Evolutionary conservation across 2,888 invertebrate species (phyloP), one percentile per base, ranked within the genome.

Genomic region (Drosophila neutralis): DNA sequence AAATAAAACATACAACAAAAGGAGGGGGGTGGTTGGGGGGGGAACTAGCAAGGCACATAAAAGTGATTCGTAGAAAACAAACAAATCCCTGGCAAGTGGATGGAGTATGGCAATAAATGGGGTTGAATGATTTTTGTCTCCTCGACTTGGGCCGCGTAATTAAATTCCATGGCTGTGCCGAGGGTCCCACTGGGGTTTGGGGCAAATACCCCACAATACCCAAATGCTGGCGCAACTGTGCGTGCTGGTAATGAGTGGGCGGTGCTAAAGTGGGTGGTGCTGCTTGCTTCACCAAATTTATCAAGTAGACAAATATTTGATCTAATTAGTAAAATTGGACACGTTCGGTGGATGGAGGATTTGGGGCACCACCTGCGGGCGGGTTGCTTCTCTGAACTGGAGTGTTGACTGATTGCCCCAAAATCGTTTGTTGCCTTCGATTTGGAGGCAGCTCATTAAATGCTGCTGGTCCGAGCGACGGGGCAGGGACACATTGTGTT

Each of bases 251-350:
- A 80, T 79, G 76, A 80, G 73, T 60, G 71, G 75, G 79, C 64
- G 71, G 52, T 36, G 62, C 11, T 36, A 31, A 10, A 24, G 53
- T 57, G 58, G 61, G 40, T 57, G 66, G 71, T 24, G 21, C 35
- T 56, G 42, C 11, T 54, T 38, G 45, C 59, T 58, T 58, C 56
- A 69, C 61, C 59, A 60, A 68, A 78, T 71, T 69, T 76, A 76
- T 80, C 69, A 80, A 79, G 80, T 73, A 80, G 70, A 65, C 80
- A 79, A 79, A 79, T 79, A 79, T 79, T 79, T 79, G 80, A 76
- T 73, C 77, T 80, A 79, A 79, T 79, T 79, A 79, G 79, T 80
- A 80, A 76, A 79, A 79, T 79, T 80, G 80, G 80, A 80, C 79
- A 79, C 80, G 79, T 80, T 73, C 60, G 33, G 38, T 57, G 61